Percentiles rank a stretch among this genome's conserved stretches.
Conservation (phyloP, 2,113 vertebrate genomes). For the Stegastes partitus region DNA sequence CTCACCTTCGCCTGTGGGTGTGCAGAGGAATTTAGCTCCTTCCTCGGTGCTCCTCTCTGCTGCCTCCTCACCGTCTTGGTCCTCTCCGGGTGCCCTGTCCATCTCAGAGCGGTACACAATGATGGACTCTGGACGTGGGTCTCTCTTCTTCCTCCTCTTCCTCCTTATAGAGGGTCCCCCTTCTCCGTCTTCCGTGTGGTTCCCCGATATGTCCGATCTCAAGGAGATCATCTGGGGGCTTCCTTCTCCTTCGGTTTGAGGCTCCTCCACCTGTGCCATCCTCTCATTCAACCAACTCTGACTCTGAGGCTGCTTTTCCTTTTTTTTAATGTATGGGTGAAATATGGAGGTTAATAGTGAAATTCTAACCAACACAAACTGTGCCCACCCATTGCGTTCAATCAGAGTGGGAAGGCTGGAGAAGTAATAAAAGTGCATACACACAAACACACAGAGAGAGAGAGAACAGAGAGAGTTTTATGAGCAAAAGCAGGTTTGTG, state of each 20-base stretch:
- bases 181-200: constrained; percentile 86
- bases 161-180: constrained; percentile 87
- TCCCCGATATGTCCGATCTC: constrained; percentile 75
- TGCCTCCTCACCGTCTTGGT: constrained; percentile 86
- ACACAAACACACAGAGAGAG: neutral
- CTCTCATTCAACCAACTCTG: constrained; percentile 29
- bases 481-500: constrained; percentile 9
- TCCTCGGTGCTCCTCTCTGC: constrained; percentile 89
- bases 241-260: constrained; percentile 76
- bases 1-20: constrained; percentile 89
- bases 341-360: constrained; percentile 16
- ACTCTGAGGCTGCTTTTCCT: constrained; percentile 11
- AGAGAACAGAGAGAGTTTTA: neutral
- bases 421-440: neutral
- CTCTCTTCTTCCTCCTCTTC: constrained; percentile 91
- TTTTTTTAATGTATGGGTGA: neutral
- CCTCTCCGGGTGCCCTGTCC: constrained; percentile 89
- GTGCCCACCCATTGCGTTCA: constrained; percentile 18
- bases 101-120: constrained; percentile 94
- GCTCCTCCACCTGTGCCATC: constrained; percentile 81
- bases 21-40: constrained; percentile 92
- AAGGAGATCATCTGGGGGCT: constrained; percentile 82
- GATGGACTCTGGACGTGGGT: constrained; percentile 94
- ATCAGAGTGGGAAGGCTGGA: neutral
- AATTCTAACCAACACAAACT: constrained; percentile 6